Conservation (phyloP, 2,888 invertebrate species). For the Rhaphigaster nebulosa region DNA sequence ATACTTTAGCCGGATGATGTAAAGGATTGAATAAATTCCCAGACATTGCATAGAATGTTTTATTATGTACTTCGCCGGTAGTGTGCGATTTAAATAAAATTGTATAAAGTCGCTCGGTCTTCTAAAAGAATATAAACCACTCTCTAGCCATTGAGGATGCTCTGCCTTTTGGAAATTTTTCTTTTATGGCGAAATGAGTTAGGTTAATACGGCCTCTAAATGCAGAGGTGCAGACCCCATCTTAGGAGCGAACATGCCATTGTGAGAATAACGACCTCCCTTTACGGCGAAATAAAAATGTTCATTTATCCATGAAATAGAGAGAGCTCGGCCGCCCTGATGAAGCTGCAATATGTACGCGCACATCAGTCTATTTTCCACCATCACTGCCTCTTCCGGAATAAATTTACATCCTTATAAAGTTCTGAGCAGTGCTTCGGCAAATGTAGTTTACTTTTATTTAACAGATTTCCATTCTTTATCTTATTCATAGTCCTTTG, state of each 20-base stretch:
- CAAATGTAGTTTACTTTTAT: neutral
- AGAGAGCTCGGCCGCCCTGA: neutral
- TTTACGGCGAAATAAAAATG: slow-evolving; percentile 26
- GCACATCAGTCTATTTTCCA: neutral
- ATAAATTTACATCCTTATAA: neutral
- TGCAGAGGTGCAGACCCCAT: neutral
- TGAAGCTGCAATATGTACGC: neutral
- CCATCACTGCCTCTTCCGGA: neutral
- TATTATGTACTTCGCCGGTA: neutral
- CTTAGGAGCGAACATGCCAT: neutral
- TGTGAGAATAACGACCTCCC: neutral
- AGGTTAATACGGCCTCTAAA: slow-evolving; percentile 19
- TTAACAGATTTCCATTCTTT: neutral
- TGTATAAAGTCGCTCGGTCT: neutral
- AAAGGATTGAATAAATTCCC: neutral
- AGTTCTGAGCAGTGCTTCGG: neutral
- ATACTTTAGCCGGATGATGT: too few relatives aligned
- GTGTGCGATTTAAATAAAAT: neutral
- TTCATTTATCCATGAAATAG: slow-evolving; percentile 38
- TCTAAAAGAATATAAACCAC: neutral
- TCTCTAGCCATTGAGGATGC: neutral
- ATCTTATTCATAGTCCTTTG: neutral
- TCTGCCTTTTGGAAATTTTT: neutral
- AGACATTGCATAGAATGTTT: neutral
- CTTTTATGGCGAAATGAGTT: neutral